These are phyloP conservation scores for Yponomeuta cagnagella DNA, from an alignment of 2,888 invertebrate genomes.

Conservation along the genomic window DNA sequence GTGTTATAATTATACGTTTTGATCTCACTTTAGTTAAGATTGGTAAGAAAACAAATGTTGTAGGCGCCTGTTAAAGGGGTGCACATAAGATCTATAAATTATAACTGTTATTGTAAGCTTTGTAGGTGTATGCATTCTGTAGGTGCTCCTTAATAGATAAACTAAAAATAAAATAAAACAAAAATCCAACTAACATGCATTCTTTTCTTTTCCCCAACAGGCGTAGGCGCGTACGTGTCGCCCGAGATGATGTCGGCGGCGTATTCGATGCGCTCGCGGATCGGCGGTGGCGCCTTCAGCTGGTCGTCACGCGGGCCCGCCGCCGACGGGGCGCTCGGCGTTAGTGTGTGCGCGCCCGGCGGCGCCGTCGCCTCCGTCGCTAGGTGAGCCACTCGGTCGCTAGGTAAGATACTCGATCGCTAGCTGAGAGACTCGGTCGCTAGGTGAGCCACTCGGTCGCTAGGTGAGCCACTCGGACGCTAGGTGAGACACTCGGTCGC, in stretches of 20 bases:
- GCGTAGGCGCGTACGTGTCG: conserved; percentile 97
- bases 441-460: too few species aligned
- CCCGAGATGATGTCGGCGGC: conserved; percentile 98
- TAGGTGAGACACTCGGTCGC: conserved; percentile 69
- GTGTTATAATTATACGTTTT: too few species aligned
- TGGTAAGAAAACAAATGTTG: too few species aligned
- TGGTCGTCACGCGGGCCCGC: conserved; percentile 94
- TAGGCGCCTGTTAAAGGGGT: too few species aligned
- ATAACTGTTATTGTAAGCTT: too few species aligned
- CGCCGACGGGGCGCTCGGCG: conserved; percentile 91
- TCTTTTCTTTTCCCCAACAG: conserved; percentile 42
- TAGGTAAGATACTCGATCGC: neutral
- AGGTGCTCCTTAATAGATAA: too few species aligned
- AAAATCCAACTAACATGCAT: neutral
- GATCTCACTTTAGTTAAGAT: too few species aligned
- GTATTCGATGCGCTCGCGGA: conserved; percentile 90
- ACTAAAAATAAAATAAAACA: neutral
- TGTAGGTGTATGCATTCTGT: too few species aligned
- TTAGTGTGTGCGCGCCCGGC: conserved; percentile 94
- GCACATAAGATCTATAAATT: too few species aligned
- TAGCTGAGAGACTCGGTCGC: too few species aligned
- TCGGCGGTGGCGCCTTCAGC: conserved; percentile 91
- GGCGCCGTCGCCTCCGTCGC: conserved; percentile 96
- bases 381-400: conserved; percentile 47
- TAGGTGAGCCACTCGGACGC: too few species aligned